Evolutionary conservation across 2,797 vertebrate genomes (phyloP).

Genomic region (Siniperca obscura): DNA sequence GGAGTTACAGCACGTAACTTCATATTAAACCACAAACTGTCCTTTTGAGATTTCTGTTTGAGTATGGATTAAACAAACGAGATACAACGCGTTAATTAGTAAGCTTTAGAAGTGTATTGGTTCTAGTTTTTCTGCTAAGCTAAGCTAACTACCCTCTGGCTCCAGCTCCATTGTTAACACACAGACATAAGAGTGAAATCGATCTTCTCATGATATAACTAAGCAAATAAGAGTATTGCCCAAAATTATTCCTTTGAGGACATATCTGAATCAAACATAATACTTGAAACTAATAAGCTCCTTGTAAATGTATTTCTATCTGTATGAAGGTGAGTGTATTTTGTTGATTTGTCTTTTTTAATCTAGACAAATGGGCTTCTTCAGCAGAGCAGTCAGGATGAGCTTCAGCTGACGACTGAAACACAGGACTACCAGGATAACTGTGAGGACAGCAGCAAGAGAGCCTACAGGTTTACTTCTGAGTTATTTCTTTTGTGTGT

Average conservation of each 20-base stretch:
- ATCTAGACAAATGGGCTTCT: slow-evolving; percentile 90
- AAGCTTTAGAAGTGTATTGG: background rate
- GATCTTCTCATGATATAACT: too few relatives aligned
- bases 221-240: background rate
- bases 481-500: background rate
- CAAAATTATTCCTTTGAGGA: background rate
- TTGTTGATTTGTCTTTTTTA: slow-evolving; percentile 21
- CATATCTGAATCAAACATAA: background rate
- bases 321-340: background rate
- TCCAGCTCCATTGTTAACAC: background rate
- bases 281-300: background rate
- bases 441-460: slow-evolving; percentile 91
- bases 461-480: slow-evolving; percentile 90
- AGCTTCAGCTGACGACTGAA: slow-evolving; percentile 89
- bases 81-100: background rate
- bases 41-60: background rate
- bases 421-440: slow-evolving; percentile 91
- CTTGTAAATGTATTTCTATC: background rate
- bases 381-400: slow-evolving; percentile 88
- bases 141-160: background rate
- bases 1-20: too few relatives aligned
- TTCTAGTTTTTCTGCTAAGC: background rate
- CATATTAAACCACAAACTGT: background rate
- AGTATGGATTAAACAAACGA: background rate
- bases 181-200: background rate